phyloP scores from a whole-genome alignment of 2,888 invertebrate genomes.

The Drosophila meridionalis region DNA sequence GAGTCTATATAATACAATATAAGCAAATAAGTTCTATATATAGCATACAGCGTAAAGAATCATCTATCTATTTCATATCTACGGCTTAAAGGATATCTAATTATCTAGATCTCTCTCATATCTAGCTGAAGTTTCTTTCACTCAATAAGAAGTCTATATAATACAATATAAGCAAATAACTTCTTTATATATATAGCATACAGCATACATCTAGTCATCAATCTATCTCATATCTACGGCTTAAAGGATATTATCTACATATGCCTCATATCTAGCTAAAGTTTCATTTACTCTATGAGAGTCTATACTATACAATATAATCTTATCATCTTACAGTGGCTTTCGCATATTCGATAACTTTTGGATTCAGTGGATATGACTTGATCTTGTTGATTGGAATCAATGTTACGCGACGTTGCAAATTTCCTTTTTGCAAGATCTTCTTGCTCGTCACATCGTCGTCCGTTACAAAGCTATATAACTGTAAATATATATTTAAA shows the following conservation, averaged over 20 bases:
- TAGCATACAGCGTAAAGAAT: too few species aligned
- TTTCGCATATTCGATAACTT: conserved; percentile 89
- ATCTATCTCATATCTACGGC: too few species aligned
- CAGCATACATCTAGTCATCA: too few species aligned
- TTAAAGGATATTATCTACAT: not conserved
- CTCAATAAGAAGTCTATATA: not conserved
- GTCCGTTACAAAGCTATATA: conserved; percentile 96
- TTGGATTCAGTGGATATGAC: conserved; percentile 87
- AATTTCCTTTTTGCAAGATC: conserved; percentile 92
- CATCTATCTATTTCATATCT: too few species aligned
- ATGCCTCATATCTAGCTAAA: not conserved
- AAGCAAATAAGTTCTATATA: too few species aligned
- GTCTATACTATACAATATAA: not conserved
- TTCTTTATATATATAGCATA: too few species aligned
- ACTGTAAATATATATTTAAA: conserved; percentile 85
- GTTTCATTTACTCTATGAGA: not conserved
- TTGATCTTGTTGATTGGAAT: conserved; percentile 96
- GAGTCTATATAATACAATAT: too few species aligned
- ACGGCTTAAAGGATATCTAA: not conserved
- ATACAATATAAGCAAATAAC: not conserved
- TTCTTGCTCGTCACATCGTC: conserved; percentile 93
- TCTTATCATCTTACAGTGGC: conserved; percentile 86
- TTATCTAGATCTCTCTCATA: not conserved
- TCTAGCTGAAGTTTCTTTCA: not conserved
- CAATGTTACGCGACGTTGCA: conserved; percentile 93